Evolutionary conservation across 2,888 invertebrate genomes (phyloP).

Genomic region (Tenthredo distinguenda): DNA sequence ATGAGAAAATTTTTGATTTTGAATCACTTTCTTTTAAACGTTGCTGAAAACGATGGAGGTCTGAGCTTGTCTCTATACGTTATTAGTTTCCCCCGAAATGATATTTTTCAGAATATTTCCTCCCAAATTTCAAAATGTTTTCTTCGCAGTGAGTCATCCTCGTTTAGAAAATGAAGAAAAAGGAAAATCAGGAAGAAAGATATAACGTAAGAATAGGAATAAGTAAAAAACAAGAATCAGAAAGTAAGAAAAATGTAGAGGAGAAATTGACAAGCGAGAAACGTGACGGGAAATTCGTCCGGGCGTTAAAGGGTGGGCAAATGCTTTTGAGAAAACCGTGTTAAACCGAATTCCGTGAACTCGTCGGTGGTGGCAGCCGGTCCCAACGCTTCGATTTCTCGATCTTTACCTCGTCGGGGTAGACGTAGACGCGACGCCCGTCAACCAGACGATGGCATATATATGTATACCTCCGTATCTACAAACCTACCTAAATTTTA

Average conservation of each 20-base stretch:
- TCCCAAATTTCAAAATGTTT: too few species aligned
- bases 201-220: constrained; percentile 12
- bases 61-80: too few species aligned
- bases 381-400: constrained; percentile 17
- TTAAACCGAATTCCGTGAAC: constrained; percentile 31
- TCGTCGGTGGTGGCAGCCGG: background rate
- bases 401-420: constrained; percentile 26
- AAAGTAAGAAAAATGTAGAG: constrained; percentile 39
- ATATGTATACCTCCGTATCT: background rate
- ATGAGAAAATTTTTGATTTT: too few species aligned
- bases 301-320: background rate
- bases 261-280: constrained; percentile 52
- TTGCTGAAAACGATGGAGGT: too few species aligned
- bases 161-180: background rate
- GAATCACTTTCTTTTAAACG: too few species aligned
- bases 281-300: constrained; percentile 29
- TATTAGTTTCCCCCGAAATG: too few species aligned
- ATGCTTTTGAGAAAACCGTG: constrained; percentile 25
- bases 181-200: constrained; percentile 22
- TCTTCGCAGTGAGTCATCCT: background rate
- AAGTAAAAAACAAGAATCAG: constrained; percentile 22
- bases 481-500: background rate
- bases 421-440: constrained; percentile 17
- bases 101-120: too few species aligned
- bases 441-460: background rate